Percentiles rank a stretch among this genome's conserved stretches.
Conservation (phyloP, 2,888 invertebrate species). For the Xestia rhomboidea region DNA sequence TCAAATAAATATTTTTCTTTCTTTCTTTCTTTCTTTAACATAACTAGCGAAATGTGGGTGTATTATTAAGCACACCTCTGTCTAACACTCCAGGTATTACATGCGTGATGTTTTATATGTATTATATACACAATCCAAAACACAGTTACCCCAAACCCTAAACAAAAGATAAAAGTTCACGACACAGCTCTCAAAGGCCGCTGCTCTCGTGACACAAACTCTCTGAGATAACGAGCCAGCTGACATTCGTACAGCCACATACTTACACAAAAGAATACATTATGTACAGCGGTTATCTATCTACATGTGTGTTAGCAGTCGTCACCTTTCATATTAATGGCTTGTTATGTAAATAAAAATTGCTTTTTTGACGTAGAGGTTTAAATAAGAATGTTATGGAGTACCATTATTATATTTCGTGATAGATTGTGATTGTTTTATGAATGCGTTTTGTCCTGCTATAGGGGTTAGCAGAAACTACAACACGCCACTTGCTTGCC, state of each 20-base stretch:
- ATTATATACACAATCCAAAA: not conserved
- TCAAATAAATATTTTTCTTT: too few species aligned
- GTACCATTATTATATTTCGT: not conserved
- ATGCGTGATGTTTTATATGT: too few species aligned
- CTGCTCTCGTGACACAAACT: constrained; percentile 58
- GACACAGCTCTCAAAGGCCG: constrained; percentile 42
- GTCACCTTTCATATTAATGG: constrained; percentile 37
- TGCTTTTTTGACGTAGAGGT: not conserved
- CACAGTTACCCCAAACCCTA: constrained; percentile 15
- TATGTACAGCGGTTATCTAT: constrained; percentile 20
- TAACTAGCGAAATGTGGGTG: too few species aligned
- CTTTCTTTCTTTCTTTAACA: too few species aligned
- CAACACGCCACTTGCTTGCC: not conserved
- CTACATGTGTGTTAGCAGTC: not conserved
- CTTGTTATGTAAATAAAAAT: constrained; percentile 25
- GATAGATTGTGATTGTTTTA: not conserved
- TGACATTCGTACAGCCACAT: constrained; percentile 30
- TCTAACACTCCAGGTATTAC: too few species aligned
- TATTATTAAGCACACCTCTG: too few species aligned
- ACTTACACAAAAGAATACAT: constrained; percentile 52
- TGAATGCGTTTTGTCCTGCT: not conserved
- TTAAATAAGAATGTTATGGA: not conserved
- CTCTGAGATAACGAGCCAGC: constrained; percentile 64
- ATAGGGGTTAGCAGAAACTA: not conserved
- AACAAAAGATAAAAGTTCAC: constrained; percentile 25